Evolutionary conservation across 2,888 invertebrate species (phyloP), one percentile per base, ranked within the genome.

Genomic region (Andrena haemorrhoa): DNA sequence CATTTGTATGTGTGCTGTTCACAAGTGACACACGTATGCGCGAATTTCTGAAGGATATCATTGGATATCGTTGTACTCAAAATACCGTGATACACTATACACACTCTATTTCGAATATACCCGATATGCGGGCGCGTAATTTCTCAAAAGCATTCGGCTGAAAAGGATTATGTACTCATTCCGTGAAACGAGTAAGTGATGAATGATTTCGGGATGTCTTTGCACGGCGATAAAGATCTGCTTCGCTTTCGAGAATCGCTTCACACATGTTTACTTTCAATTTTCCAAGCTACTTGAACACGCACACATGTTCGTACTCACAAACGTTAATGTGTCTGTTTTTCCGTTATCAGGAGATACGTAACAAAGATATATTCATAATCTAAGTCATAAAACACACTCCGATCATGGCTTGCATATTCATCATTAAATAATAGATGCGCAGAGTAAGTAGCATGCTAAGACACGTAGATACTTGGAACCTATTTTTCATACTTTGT

Each of bases 11-110:
- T 49, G 12, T 10, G 56, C 33, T 64, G n/a, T 35, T 69, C 23
- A 20, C 10, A 64, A 69, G 26, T 58, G 65, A 10, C 47, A 51
- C 51, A 64, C 51, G 49, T 51, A 6, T 64, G 61, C 41, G 79
- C 26, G 61, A 41, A 73, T 63, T 69, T 79, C 72, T 66, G 8
- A 78, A 66, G 61, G 31, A n/a, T 72, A 63, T 56, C 66, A 26
- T 66, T 23, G 49, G 33, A 31, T 33, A 26, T 23, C 41, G 41
- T 41, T 16, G 0, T 41, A 41, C 12, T 23, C 23, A 58, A 49
- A 65, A 60, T 60, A 49, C 20, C 51, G 5, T 16, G 6, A 53
- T 58, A 1, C 16, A n/a, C 26, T 16, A 65, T 23, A 56, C 26
- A 31, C 1, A 23, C 10, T 60, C 41, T 61, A 29, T 76, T 47